Conservation (phyloP, 1,140 invertebrate species). For the Choristoneura fumiferana region DNA sequence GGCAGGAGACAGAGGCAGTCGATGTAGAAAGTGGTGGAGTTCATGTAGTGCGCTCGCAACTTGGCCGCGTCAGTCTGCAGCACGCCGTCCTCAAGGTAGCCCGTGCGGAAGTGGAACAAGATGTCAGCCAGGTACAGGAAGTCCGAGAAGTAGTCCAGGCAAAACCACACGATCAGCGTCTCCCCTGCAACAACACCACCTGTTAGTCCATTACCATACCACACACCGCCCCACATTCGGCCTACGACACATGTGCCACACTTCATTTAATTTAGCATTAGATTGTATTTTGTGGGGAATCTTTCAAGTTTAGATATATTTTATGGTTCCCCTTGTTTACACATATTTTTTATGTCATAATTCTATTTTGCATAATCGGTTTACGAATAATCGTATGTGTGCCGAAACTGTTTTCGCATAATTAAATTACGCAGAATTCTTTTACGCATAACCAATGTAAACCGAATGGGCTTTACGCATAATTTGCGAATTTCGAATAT, state of each 20-base stretch:
- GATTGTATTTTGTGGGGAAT: too few species aligned
- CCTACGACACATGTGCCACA: neutral
- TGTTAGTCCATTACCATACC: too few species aligned
- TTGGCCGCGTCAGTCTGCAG: conserved; percentile 96
- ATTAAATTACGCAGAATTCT: too few species aligned
- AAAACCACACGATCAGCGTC: conserved; percentile 96
- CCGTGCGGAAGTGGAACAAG: conserved; percentile 97
- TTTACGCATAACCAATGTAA: too few species aligned
- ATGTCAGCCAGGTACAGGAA: conserved; percentile 98
- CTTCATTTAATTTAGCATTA: too few species aligned
- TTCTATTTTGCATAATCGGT: too few species aligned
- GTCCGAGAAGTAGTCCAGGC: conserved; percentile 97
- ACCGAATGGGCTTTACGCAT: too few species aligned
- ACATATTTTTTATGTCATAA: too few species aligned
- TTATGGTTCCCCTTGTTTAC: too few species aligned
- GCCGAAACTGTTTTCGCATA: too few species aligned
- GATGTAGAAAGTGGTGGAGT: conserved; percentile 99
- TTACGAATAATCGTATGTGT: too few species aligned
- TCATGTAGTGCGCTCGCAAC: conserved; percentile 97
- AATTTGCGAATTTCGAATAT: too few species aligned
- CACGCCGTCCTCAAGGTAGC: conserved; percentile 97
- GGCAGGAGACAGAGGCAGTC: conserved; percentile 98
- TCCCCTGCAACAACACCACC: conserved; percentile 82
- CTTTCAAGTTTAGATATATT: neutral
- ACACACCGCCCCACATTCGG: neutral